phyloP scores from a whole-genome alignment of 2,888 invertebrate species.

The Chaitophorus viminalis region DNA sequence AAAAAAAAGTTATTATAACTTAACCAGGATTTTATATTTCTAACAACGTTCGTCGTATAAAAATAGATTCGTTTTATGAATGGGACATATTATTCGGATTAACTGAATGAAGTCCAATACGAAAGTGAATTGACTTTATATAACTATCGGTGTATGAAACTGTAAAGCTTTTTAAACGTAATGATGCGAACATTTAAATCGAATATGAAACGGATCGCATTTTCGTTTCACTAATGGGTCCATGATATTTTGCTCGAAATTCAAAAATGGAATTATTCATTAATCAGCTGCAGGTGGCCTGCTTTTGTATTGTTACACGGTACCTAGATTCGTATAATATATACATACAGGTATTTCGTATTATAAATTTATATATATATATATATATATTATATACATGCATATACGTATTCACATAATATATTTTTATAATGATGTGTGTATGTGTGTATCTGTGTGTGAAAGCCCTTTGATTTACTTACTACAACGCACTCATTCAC shows the following conservation, averaged over 20 bases:
- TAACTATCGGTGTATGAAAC: constrained; percentile 17
- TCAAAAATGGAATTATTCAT: constrained; percentile 4
- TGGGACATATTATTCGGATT: neutral
- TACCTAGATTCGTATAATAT: no score
- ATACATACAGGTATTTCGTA: neutral
- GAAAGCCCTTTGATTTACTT: neutral
- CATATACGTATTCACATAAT: neutral
- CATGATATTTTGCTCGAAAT: constrained; percentile 1
- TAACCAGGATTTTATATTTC: neutral
- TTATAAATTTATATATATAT: neutral
- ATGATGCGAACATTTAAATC: constrained; percentile 30
- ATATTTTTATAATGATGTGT: no score
- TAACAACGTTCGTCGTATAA: neutral
- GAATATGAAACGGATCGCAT: constrained; percentile 25
- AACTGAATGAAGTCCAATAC: neutral
- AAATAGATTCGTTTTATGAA: neutral
- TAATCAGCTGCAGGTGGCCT: constrained; percentile 16
- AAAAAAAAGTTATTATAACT: no score
- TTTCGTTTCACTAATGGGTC: neutral
- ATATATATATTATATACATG: neutral
- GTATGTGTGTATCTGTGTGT: no score
- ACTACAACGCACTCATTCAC: no score
- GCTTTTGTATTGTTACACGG: neutral
- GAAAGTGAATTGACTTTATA: constrained; percentile 4
- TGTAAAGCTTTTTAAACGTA: constrained; percentile 29